Conservation (phyloP, 2,113 vertebrate genomes). For the Serilophus lunatus region DNA sequence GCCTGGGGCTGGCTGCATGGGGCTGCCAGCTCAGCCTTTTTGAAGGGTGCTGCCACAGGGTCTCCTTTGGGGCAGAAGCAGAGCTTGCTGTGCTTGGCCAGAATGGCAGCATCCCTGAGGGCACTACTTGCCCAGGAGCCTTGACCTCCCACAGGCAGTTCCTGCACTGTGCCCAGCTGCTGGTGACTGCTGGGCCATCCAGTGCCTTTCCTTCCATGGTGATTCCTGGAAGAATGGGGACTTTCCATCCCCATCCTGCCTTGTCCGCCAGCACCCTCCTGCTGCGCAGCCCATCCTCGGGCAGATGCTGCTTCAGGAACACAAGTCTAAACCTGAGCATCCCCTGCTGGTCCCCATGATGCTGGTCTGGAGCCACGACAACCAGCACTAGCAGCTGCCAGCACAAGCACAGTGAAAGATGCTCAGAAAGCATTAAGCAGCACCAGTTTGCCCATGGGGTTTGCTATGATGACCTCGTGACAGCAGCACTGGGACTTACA, state of each 20-base stretch:
- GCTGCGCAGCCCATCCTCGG: not conserved
- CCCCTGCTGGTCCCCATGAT: not conserved
- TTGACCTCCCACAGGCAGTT: not conserved
- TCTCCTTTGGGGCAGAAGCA: fast-evolving
- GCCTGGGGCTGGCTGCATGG: not conserved
- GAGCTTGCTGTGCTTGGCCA: not conserved
- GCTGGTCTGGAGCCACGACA: not conserved
- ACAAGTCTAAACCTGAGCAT: not conserved
- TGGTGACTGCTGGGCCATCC: not conserved
- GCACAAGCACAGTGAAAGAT: not conserved
- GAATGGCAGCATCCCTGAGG: not conserved
- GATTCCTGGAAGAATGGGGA: not conserved
- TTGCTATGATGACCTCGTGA: not conserved
- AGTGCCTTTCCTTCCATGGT: fast-evolving
- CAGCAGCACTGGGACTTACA: not conserved
- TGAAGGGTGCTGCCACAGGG: fast-evolving
- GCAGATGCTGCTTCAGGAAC: not conserved
- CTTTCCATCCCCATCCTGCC: not conserved
- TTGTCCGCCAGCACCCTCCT: not conserved
- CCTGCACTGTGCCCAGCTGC: fast-evolving
- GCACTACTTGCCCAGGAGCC: not conserved
- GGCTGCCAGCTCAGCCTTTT: not conserved
- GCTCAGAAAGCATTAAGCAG: not conserved
- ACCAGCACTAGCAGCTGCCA: not conserved
- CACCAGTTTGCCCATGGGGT: not conserved